Conservation (phyloP, 2,888 invertebrate species). For the Frankliniella fusca region DNA sequence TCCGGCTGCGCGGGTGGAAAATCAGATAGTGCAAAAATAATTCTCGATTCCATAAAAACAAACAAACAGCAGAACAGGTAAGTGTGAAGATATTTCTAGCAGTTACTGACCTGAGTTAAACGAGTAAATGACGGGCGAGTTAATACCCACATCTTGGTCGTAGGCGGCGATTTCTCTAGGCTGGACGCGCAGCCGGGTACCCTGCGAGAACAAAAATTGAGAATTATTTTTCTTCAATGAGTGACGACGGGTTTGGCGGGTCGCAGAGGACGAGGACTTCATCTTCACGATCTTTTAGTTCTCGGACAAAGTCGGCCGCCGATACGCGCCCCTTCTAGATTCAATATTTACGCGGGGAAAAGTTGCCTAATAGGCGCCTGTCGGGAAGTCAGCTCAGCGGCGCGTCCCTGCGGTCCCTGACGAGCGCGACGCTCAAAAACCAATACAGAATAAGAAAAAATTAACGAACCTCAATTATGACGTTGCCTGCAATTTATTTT, state of each 20-base stretch:
- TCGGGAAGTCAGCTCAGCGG: neutral
- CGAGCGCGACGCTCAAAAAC: no score
- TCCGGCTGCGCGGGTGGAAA: constrained; percentile 46
- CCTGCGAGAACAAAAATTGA: constrained; percentile 47
- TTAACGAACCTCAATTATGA: no score
- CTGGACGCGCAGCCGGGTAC: constrained; percentile 59
- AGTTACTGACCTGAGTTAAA: constrained; percentile 52
- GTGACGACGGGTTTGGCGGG: no score
- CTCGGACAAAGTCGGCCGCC: neutral
- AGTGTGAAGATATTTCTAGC: neutral
- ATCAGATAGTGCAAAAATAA: neutral
- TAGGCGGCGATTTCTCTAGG: constrained; percentile 71
- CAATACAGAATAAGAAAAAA: no score
- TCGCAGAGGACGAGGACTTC: neutral
- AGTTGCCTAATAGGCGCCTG: neutral
- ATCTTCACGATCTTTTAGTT: neutral
- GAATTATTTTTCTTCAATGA: neutral
- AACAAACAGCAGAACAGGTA: constrained; percentile 1
- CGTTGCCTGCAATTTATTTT: no score
- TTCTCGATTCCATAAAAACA: neutral
- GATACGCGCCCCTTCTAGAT: no score
- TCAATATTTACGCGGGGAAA: no score
- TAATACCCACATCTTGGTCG: constrained; percentile 78
- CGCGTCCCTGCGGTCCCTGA: no score
- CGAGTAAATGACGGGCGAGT: constrained; percentile 66